Evolutionary conservation across 2,888 invertebrate genomes (phyloP), one percentile per base, ranked within the genome.

Genomic region (Callosobruchus maculatus): DNA sequence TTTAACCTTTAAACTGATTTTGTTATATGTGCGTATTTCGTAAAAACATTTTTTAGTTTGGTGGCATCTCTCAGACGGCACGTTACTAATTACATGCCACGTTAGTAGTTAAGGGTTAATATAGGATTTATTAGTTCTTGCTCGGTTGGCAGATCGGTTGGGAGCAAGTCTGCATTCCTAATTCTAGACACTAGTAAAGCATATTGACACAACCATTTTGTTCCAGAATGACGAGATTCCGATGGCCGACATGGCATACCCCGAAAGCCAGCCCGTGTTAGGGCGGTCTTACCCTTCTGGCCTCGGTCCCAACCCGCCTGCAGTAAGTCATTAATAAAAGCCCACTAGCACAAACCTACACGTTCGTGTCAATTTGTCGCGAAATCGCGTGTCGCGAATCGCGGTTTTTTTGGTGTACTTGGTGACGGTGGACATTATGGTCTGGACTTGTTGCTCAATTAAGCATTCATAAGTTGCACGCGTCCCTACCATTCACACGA

Each of bases 211-310:
- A 49, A 49, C 13, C 13, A 49, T 7, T 49, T 49, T 26, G 79
- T 88, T 88, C 74, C 89, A 93, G 93, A 92, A 90, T 87, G 93
- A 94, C 88, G 93, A 93, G 85, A 91, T 93, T 83, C 92, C 93
- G 75, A 89, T 93, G 87, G 91, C 93, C 85, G 93, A 93, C 85
- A 91, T 91, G 89, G 92, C 92, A 84, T 93, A 92, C 86, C 92
- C 92, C 78, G 93, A 93, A 81, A 90, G 85, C 76, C 86, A 86
- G 79, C 84, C 86, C 78, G 83, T 86, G 31, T 83, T 86, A 77
- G 87, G 87, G 74, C 84, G 87, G 79, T 82, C 86, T 71, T 88
- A 87, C 80, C 86, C 86, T 76, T 83, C 87, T 76, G 87, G 86
- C 77, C 83, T 86, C 79, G 86, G 86, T 82, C 85, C 85, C 81